Percentiles rank a stretch among this genome's conserved stretches.
These are phyloP conservation scores for Cyanocitta stelleri DNA, from an alignment of 2,113 vertebrate genomes.

Conservation along the genomic window DNA sequence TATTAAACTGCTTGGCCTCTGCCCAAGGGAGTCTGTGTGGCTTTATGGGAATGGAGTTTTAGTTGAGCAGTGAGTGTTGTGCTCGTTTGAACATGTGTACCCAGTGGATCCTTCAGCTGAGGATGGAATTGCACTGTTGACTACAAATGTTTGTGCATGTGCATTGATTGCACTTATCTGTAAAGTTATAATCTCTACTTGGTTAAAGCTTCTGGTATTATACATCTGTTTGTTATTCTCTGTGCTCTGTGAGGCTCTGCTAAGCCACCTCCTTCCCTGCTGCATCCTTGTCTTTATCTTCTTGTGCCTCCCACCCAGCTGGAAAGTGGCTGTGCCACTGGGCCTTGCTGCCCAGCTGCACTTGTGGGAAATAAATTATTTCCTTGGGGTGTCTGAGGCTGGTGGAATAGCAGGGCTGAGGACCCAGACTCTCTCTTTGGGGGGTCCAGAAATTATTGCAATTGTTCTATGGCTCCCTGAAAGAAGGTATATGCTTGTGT, in stretches of 20 bases:
- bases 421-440: background rate
- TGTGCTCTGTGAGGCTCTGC: background rate
- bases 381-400: background rate
- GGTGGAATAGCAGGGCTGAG: background rate
- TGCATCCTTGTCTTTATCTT: background rate
- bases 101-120: background rate
- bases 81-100: background rate
- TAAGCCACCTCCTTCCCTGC: background rate
- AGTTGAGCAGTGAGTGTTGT: background rate
- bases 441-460: fast-evolving
- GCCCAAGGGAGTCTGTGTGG: conserved; percentile 41
- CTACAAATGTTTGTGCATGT: background rate
- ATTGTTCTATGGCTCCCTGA: background rate
- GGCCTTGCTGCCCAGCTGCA: background rate
- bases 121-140: background rate
- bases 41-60: conserved; percentile 34
- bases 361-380: background rate
- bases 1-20: conserved; percentile 42
- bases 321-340: background rate
- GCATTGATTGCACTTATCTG: background rate
- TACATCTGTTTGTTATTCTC: background rate
- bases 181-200: background rate
- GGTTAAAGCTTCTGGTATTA: background rate
- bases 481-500: background rate
- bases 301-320: background rate